Base-by-base conservation (phyloP, 1,140 invertebrate species). In the Parapsyche elsis region DNA sequence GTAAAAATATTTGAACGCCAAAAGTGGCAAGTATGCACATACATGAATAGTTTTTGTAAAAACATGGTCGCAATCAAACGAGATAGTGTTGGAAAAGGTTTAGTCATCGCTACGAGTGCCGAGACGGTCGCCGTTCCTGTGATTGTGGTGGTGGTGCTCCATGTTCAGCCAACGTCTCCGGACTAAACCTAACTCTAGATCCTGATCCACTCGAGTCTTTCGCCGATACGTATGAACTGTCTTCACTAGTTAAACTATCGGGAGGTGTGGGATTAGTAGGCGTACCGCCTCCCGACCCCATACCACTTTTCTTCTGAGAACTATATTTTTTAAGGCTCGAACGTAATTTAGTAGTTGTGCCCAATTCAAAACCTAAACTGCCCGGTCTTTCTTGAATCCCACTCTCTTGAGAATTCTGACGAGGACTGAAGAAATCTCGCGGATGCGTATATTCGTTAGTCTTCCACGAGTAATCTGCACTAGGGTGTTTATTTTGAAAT, bases 221-320 rank as follows among this genome's bases (percentile, higher is more conserved):
- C 0, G 95, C 94, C 0, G 95, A 96, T 46, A 95, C 91, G 85
- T 96, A 96, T 44, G 94, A 95, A 82, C 93, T 94, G 82, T 96
- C 95, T 71, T 96, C 95, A 83, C 94, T 95, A 0, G 94, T 94
- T 14, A 95, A 84, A 82, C 94, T 95, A 82, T 96, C 95, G 0
- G 95, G 94, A 0, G 95, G 94, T 0, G 95, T 96, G 0, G 94
- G 93, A 88, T 95, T 95, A 0, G 94, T 95, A 26, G 95, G 94
- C 0, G 94, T 95, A n/a, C 91, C 92, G 0, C 91, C 92, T 0
- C 91, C 91, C 0, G 92, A 93, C 77, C 92, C 91, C 53, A 91
- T 91, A 4, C 90, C 89, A 24, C 88, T 90, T 71, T 90, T 90
- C 83, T 90, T 90, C 24, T 89, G 87, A 78, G 91, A 92, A 84